A percentile compares a stretch with the other conserved stretches of the same genome.
Evolutionary conservation across 2,113 vertebrate species (phyloP).

Genomic region (Antechinus stuartii): DNA sequence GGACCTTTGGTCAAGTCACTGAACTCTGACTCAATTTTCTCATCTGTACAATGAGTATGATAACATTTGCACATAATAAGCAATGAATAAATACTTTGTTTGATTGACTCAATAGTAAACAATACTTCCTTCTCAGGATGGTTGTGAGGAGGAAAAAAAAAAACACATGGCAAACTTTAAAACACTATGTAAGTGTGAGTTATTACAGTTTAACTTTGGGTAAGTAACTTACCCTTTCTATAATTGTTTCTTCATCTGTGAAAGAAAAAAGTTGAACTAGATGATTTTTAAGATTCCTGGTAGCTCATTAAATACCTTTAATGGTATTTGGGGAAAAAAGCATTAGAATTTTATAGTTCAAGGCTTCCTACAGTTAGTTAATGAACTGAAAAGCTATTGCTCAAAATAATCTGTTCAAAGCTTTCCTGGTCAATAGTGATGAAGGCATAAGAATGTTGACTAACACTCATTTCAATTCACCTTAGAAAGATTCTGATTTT

Average conservation of each 20-base stretch:
- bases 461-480: background rate
- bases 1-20: background rate
- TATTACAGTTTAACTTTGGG: background rate
- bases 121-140: background rate
- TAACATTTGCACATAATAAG: background rate
- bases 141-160: background rate
- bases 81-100: background rate
- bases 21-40: background rate
- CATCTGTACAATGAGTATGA: background rate
- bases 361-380: background rate
- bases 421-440: background rate
- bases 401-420: background rate
- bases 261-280: background rate
- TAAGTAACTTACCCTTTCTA: background rate
- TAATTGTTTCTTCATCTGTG: background rate
- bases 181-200: background rate
- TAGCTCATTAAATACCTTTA: background rate
- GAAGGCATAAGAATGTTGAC: background rate
- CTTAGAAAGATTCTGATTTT: background rate
- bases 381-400: background rate
- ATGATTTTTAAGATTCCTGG: background rate
- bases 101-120: background rate
- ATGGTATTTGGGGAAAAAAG: background rate
- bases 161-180: background rate
- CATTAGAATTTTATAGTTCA: background rate